Evolutionary conservation across 2,113 vertebrate species (phyloP).

Genomic region (Artemisiospiza belli): DNA sequence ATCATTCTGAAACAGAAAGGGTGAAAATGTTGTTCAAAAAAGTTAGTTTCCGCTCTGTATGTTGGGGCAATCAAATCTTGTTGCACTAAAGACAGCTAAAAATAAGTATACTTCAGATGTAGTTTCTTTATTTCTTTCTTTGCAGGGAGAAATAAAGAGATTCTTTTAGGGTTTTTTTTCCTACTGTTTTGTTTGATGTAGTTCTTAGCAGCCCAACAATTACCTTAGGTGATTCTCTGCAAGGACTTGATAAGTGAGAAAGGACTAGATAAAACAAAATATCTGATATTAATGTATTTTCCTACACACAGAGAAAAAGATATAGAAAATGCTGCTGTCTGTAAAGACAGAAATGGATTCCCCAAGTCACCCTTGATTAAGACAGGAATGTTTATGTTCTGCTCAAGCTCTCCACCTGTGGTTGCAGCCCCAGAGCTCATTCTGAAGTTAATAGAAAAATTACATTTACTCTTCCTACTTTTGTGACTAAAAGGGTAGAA

Average conservation of each 20-base stretch:
- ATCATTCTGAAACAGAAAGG: constrained; percentile 26
- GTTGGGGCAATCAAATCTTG: constrained; percentile 31
- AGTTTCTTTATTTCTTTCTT: constrained; percentile 8
- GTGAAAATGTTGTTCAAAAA: not conserved
- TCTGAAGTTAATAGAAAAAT: not conserved
- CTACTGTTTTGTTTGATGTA: constrained; percentile 65
- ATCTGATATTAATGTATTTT: constrained; percentile 69
- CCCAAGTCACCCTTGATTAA: constrained; percentile 54
- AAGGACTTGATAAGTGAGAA: constrained; percentile 52
- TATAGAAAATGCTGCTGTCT: constrained; percentile 9
- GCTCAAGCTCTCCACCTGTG: not conserved
- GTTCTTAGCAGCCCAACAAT: constrained; percentile 37
- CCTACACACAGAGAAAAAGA: constrained; percentile 11
- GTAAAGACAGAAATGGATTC: constrained; percentile 47
- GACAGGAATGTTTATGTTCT: constrained; percentile 32
- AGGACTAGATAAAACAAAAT: constrained; percentile 75
- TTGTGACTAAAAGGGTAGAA: not conserved
- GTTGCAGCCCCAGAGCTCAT: not conserved
- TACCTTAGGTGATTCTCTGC: constrained; percentile 74
- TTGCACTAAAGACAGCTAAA: constrained; percentile 33
- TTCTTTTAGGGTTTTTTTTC: not conserved
- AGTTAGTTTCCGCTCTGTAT: not conserved
- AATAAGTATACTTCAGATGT: constrained; percentile 46
- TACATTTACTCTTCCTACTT: not conserved
- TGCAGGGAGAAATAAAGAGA: constrained; percentile 52